These are phyloP conservation scores for Lagria hirta DNA, from an alignment of 2,888 invertebrate species.

Conservation along the genomic window DNA sequence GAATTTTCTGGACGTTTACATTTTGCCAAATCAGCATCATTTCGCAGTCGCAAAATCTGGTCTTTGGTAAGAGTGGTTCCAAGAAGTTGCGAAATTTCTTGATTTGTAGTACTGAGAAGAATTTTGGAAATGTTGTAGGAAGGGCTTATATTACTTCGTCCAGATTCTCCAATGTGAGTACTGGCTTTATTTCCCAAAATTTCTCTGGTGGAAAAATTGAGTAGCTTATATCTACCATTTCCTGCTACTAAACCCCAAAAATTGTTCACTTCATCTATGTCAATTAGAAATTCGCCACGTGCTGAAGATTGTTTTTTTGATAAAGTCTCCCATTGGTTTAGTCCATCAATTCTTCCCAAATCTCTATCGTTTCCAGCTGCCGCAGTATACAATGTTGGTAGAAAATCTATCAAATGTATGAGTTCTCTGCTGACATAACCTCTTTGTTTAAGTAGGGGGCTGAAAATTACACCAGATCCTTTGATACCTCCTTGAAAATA, in stretches of 20 bases:
- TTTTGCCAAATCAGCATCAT: too few relatives aligned
- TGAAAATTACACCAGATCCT: constrained; percentile 76
- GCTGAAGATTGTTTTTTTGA: constrained; percentile 31
- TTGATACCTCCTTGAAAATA: constrained; percentile 85
- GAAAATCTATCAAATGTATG: constrained; percentile 81
- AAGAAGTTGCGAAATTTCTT: too few relatives aligned
- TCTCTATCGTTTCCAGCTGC: constrained; percentile 51
- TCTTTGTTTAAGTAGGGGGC: constrained; percentile 59
- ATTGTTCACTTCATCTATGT: constrained; percentile 47
- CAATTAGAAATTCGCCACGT: constrained; percentile 39
- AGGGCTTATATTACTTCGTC: constrained; percentile 34
- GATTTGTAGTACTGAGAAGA: constrained; percentile 38
- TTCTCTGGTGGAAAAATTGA: too few relatives aligned
- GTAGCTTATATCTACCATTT: constrained; percentile 44
- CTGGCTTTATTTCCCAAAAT: constrained; percentile 35
- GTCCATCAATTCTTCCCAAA: constrained; percentile 47
- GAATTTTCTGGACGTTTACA: too few relatives aligned
- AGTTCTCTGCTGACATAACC: constrained; percentile 64
- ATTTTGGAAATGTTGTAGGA: constrained; percentile 37
- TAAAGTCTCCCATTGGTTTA: constrained; percentile 49
- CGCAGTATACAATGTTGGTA: constrained; percentile 60
- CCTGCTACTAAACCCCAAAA: constrained; percentile 48
- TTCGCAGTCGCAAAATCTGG: too few relatives aligned
- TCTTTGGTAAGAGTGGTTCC: too few relatives aligned
- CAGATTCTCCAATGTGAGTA: constrained; percentile 41